phyloP scores from a whole-genome alignment of 2,888 invertebrate genomes.

The Onchidella celtica region DNA sequence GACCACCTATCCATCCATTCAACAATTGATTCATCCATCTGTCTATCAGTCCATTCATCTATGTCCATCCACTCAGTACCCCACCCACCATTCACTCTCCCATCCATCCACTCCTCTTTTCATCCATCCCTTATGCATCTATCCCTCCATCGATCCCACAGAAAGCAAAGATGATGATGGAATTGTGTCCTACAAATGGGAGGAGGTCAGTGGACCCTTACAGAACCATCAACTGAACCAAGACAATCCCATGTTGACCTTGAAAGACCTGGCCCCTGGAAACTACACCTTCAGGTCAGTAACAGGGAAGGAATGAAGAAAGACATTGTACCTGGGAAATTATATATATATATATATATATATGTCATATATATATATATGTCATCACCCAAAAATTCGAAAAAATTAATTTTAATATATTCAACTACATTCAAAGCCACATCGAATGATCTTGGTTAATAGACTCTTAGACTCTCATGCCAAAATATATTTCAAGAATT shows the following conservation, averaged over 20 bases:
- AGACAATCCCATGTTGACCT: slow-evolving; percentile 89
- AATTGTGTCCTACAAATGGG: slow-evolving; percentile 95
- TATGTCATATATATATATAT: not conserved
- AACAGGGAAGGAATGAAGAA: not conserved
- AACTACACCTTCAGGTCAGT: slow-evolving; percentile 80
- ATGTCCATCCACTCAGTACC: too few relatives aligned
- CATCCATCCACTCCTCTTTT: too few relatives aligned
- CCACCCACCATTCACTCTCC: too few relatives aligned
- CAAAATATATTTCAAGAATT: too few relatives aligned
- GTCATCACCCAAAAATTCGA: not conserved
- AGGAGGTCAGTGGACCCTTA: slow-evolving; percentile 91
- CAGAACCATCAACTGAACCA: slow-evolving; percentile 84
- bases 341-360: not conserved
- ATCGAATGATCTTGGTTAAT: too few relatives aligned
- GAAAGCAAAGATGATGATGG: slow-evolving; percentile 90
- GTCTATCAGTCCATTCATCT: too few relatives aligned
- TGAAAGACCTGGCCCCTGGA: slow-evolving; percentile 92
- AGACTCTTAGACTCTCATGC: too few relatives aligned
- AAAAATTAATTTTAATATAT: not conserved
- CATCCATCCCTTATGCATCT: too few relatives aligned
- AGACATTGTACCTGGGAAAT: not conserved
- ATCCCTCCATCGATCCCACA: slow-evolving; percentile 54
- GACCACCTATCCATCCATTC: too few relatives aligned
- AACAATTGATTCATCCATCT: too few relatives aligned
- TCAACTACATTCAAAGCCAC: too few relatives aligned